These are phyloP conservation scores for Phodopus roborovskii DNA, from an alignment of 2,113 vertebrate genomes.

Conservation along the genomic window DNA sequence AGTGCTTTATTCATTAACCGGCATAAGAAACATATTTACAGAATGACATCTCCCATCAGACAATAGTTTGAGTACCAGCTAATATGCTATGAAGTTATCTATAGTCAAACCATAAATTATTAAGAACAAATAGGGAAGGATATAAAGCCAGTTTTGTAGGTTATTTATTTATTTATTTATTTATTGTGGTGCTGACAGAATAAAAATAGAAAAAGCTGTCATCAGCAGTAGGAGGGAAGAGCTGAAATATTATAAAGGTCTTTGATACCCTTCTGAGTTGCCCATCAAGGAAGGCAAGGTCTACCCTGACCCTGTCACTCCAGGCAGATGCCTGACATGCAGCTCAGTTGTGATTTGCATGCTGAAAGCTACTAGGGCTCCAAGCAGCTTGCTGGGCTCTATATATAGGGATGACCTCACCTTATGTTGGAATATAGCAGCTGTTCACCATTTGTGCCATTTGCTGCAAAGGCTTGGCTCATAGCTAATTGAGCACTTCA, in stretches of 20 bases:
- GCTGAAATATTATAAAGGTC: neutral
- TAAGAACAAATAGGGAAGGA: constrained; percentile 40
- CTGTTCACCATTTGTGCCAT: constrained; percentile 69
- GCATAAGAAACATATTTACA: no score
- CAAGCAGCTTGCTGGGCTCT: constrained; percentile 68
- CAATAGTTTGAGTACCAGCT: neutral
- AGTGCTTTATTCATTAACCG: no score
- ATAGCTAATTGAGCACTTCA: constrained; percentile 78
- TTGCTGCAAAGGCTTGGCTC: constrained; percentile 68
- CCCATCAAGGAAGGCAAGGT: neutral
- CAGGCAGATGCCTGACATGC: constrained; percentile 51
- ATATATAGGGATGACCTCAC: constrained; percentile 78
- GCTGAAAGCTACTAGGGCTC: constrained; percentile 65
- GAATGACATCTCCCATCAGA: no score
- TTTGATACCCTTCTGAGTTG: neutral
- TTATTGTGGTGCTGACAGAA: neutral
- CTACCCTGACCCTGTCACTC: constrained; percentile 56
- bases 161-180: constrained; percentile 39
- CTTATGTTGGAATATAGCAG: constrained; percentile 71
- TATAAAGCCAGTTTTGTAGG: constrained; percentile 13
- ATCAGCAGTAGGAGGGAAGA: neutral
- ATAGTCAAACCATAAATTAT: constrained; percentile 12
- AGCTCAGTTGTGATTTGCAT: constrained; percentile 70
- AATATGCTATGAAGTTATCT: neutral
- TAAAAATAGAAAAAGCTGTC: neutral